Evolutionary conservation across 2,888 invertebrate genomes (phyloP), one percentile per base, ranked within the genome.

Genomic region (Cryptophagus acutangulus): DNA sequence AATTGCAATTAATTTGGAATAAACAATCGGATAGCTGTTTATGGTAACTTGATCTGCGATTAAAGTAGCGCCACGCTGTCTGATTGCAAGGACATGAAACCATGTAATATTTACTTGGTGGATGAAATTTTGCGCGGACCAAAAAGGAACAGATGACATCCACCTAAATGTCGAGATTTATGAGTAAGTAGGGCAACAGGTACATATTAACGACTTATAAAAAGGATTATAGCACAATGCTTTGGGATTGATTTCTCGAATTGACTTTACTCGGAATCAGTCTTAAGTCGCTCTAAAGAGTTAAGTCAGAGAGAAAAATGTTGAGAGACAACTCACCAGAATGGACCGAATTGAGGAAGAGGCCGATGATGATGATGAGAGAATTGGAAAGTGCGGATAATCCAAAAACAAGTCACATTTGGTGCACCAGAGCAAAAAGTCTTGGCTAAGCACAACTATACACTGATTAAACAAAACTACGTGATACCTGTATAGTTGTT

Each of bases 31-130:
- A 3, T 26, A 48, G 47, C 61, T 61, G 53, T 59, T 52, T 63
- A 63, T 58, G 63, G 63, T 51, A 64, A 63, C 60, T 60, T 62
- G 64, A 59, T 60, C 57, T 31, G 54, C 58, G 54, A 61, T 61
- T 59, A 62, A 54, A 55, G 37, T 41, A 52, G 64, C 65, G 66
- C 63, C 66, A 57, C 41, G 63, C 66, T 56, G 66, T 66, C 66
- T 66, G 62, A 51, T 26, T 26, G 12, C 26, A 6, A 26, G n/a
- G n/a, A n/a, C n/a, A n/a, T n/a, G n/a, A n/a, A n/a, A n/a, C n/a
- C 26, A 26, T 8, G 4, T 26, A 6, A 12, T 3, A 12, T 26
- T 26, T 26, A 20, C 6, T 20, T 9, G 5, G 5, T 20, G 9
- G 9, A 20, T 20, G 9, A 20, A 20, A 20, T 6, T 9, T 20